A percentile compares a stretch with the other conserved stretches of the same genome.
These are phyloP conservation scores for Hirtodrosophila cameraria DNA, from an alignment of 2,888 invertebrate species.

Conservation along the genomic window DNA sequence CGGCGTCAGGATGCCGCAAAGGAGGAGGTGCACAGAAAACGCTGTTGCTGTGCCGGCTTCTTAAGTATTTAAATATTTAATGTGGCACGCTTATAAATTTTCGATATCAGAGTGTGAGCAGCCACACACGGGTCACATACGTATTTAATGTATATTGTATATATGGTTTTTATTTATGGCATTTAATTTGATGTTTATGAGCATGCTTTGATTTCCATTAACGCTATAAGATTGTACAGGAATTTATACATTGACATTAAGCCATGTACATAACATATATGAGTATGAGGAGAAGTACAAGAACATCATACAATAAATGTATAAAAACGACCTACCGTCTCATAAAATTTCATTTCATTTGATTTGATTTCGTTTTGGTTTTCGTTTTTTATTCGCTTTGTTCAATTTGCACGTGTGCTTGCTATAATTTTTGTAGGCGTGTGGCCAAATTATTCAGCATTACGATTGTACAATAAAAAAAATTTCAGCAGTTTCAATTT, in stretches of 20 bases:
- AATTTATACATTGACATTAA: slow-evolving; percentile 23
- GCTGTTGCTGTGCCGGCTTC: neutral
- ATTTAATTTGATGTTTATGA: slow-evolving; percentile 72
- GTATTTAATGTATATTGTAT: slow-evolving; percentile 30
- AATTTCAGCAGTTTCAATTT: slow-evolving; percentile 41
- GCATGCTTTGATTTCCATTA: slow-evolving; percentile 64
- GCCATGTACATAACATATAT: slow-evolving; percentile 28
- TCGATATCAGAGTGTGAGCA: slow-evolving; percentile 19
- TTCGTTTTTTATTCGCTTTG: slow-evolving; percentile 42
- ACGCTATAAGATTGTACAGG: neutral
- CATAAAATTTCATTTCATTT: slow-evolving; percentile 53
- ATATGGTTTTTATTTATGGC: slow-evolving; percentile 64
- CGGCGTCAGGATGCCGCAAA: slow-evolving; percentile 1
- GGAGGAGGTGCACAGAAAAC: slow-evolving; percentile 1
- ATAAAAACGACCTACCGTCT: slow-evolving; percentile 19
- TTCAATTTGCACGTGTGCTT: slow-evolving; percentile 51
- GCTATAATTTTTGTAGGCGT: slow-evolving; percentile 56
- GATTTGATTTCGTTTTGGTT: slow-evolving; percentile 51
- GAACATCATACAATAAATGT: slow-evolving; percentile 28
- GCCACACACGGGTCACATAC: slow-evolving; percentile 27
- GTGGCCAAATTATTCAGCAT: slow-evolving; percentile 38
- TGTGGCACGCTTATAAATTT: slow-evolving; percentile 49
- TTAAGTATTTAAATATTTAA: slow-evolving; percentile 59
- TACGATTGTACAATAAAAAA: slow-evolving; percentile 27
- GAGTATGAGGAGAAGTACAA: too few relatives aligned